phyloP scores from a whole-genome alignment of 2,797 vertebrate species.

The Naso thynnoides region DNA sequence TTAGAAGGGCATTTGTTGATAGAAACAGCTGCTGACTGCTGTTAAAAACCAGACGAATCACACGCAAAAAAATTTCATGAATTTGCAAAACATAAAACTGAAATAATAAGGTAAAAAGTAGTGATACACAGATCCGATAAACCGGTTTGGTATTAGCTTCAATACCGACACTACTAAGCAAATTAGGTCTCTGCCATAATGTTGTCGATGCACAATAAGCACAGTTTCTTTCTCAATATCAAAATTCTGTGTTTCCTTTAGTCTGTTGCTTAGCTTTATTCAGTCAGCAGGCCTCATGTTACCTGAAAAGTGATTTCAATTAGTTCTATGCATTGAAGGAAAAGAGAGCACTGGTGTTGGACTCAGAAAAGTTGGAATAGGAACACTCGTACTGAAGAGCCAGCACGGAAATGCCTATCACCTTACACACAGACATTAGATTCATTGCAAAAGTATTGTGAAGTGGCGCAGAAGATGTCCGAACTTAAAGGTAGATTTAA shows the following conservation, averaged over 20 bases:
- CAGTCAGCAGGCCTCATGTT: not conserved
- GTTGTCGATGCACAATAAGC: not conserved
- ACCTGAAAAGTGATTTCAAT: not conserved
- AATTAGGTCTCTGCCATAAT: not conserved
- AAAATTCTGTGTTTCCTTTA: not conserved
- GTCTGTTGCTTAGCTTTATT: not conserved
- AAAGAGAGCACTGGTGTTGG: not conserved
- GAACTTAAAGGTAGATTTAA: not conserved
- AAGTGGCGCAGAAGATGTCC: not conserved
- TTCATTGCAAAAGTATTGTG: not conserved
- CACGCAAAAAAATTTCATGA: not conserved
- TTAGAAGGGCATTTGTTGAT: not conserved
- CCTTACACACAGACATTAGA: not conserved
- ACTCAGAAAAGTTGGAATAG: not conserved
- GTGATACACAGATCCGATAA: not conserved
- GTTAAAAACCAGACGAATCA: not conserved
- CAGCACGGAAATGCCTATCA: not conserved
- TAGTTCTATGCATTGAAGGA: not conserved
- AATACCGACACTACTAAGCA: not conserved
- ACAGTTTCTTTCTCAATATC: not conserved
- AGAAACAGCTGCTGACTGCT: not conserved
- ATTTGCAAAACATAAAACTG: not conserved
- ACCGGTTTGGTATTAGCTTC: not conserved
- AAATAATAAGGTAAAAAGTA: constrained; percentile 4
- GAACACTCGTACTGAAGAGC: not conserved